Percentiles rank a stretch among this genome's conserved stretches.
Conservation (phyloP, 2,797 vertebrate species). For the Acanthornis magna region DNA sequence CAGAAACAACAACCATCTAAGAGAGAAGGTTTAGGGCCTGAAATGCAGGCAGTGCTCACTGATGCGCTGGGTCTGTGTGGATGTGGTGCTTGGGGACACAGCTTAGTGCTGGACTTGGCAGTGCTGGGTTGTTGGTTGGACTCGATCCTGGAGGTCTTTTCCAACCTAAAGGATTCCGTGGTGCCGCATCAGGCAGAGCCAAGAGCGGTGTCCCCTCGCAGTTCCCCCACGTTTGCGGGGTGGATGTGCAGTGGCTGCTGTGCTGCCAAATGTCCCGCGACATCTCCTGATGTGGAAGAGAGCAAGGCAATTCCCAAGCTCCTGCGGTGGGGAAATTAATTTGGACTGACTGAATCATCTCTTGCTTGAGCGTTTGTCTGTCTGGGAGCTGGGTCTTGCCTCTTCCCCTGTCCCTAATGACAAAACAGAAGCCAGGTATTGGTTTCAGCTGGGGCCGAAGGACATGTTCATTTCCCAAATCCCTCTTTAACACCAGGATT, state of each 20-base stretch:
- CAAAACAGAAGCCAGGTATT: background rate
- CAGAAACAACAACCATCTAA: background rate
- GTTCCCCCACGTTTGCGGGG: background rate
- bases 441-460: background rate
- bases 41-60: rapidly evolving
- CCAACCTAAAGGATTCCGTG: background rate
- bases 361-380: background rate
- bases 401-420: background rate
- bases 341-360: background rate
- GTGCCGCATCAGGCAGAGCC: background rate
- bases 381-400: background rate
- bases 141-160: background rate
- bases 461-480: background rate
- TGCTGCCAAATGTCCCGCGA: background rate
- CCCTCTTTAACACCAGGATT: background rate
- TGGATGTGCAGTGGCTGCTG: rapidly evolving
- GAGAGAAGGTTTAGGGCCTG: background rate
- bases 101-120: background rate
- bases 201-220: rapidly evolving
- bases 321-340: background rate
- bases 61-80: background rate
- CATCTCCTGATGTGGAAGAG: background rate
- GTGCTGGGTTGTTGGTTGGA: background rate
- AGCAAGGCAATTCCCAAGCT: background rate
- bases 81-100: background rate